phyloP scores from a whole-genome alignment of 2,888 invertebrate species.

The Cosmia pyralina region DNA sequence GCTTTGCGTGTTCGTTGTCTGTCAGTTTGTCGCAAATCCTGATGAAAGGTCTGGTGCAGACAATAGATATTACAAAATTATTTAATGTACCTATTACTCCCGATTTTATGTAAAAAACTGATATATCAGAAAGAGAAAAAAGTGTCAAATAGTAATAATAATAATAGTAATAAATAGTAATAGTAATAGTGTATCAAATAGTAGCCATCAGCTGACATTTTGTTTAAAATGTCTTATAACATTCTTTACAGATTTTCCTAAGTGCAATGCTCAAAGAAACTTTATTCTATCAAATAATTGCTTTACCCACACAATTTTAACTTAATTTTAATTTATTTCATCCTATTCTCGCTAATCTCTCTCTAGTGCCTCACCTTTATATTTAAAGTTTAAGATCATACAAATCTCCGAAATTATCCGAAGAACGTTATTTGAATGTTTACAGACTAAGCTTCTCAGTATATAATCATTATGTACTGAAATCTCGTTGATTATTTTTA shows the following conservation, averaged over 20 bases:
- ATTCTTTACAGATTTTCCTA: background rate
- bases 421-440: constrained; percentile 22
- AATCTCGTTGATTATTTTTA: constrained; percentile 17
- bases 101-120: background rate
- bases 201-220: background rate
- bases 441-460: background rate
- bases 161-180: too few relatives aligned
- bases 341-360: constrained; percentile 8
- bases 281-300: background rate
- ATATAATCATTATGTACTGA: constrained; percentile 10
- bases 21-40: background rate
- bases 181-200: too few relatives aligned
- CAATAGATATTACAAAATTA: too few relatives aligned
- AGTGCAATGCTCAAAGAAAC: background rate
- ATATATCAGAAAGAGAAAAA: background rate
- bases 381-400: constrained; percentile 26
- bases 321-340: background rate
- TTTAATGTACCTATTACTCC: background rate
- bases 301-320: too few relatives aligned
- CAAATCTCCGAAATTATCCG: constrained; percentile 27
- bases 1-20: background rate
- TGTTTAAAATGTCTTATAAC: background rate
- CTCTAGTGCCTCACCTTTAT: constrained; percentile 11
- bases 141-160: too few relatives aligned
- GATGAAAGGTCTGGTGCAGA: too few relatives aligned